Evolutionary conservation across 2,797 vertebrate genomes (phyloP), one percentile per base, ranked within the genome.

Genomic region (Neomorphus geoffroyi): DNA sequence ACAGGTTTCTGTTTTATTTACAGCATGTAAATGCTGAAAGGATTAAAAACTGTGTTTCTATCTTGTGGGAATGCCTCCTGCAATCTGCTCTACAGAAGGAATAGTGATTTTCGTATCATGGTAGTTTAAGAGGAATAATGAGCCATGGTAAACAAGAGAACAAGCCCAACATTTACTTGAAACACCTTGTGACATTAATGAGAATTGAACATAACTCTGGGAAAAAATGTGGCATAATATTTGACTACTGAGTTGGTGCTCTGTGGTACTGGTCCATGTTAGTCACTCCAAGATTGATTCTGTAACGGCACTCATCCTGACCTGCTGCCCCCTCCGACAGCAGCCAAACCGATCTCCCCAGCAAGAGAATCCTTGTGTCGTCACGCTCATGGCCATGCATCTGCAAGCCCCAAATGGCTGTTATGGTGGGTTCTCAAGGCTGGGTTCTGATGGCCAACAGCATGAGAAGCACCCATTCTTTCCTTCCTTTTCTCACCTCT

Each of bases 381-480:
- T 23, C 58, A 26, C 2, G 0, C 19, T 43, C 11, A 0, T 3
- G 18, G 53, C 15, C 1, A 4, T 33, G 45, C 46, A 32, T 41
- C 41, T 12, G 9, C 39, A 15, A 35, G 41, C 24, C 4, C 5
- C 8, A 7, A 18, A 13, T 2, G 33, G 45, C 60, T 53, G 17
- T 30, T 57, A 13, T 1, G 12, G n/a, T 13, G 18, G 27, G 50
- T 53, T 53, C 50, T 53, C 15, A 27, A 53, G 50, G 15, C 27
- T 53, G 8, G 9, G 50, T 28, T 53, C 50, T 53, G 27, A 16
- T 28, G 50, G 27, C 73, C 37, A 45, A n/a, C 43, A 39, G 56
- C 13, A 10, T 22, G 22, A n/a, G 62, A 58, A n/a, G 30, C 22
- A 15, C 26, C 5, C 1, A 0, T 54, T 61, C 43, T 26, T 57